Conservation (phyloP, 2,888 invertebrate genomes). For the Erannis defoliaria region DNA sequence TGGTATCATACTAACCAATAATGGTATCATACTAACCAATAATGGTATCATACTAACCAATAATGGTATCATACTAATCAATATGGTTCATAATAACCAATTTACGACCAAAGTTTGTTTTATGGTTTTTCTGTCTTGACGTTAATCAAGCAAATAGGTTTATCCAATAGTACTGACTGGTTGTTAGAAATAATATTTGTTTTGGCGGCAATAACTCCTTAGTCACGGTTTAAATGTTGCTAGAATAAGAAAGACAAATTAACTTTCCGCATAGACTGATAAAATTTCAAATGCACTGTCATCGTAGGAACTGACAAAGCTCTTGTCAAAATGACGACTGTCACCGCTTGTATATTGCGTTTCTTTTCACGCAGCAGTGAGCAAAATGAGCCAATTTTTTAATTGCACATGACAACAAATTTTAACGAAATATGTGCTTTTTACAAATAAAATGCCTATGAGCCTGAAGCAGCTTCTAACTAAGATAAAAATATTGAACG, state of each 20-base stretch:
- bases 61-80: no score
- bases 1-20: no score
- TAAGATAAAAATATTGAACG: conserved; percentile 9
- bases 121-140: no score
- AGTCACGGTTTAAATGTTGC: no score
- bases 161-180: no score
- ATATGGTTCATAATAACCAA: no score
- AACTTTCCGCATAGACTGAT: conserved; percentile 1
- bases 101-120: no score
- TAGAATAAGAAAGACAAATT: background rate
- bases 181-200: no score
- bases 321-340: conserved; percentile 35
- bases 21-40: no score
- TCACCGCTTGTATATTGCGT: conserved; percentile 17
- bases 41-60: no score
- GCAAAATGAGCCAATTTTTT: background rate
- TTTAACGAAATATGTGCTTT: conserved; percentile 2
- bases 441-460: background rate
- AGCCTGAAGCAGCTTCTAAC: background rate
- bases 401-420: conserved; percentile 13
- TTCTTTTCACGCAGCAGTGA: conserved; percentile 12
- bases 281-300: conserved; percentile 29
- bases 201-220: no score
- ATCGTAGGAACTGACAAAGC: conserved; percentile 45
- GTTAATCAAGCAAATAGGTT: no score